Evolutionary conservation across 2,888 invertebrate genomes (phyloP).

Genomic region (Ichneumoninae sp.): DNA sequence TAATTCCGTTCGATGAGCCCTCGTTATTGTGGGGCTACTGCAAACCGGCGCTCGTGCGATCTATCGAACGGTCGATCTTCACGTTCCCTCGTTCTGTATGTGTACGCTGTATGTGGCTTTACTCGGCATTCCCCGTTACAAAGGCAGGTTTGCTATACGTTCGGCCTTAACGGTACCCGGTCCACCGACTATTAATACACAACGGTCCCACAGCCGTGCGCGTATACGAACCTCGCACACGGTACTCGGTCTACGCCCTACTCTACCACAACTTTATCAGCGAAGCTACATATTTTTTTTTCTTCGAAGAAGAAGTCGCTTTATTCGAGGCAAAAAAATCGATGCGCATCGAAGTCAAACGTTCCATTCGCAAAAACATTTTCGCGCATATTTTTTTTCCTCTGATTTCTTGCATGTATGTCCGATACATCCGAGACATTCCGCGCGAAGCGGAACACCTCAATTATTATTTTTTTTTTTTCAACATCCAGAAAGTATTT

Average conservation of each 20-base stretch:
- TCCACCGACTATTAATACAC: slow-evolving; percentile 73
- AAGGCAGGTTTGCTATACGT: slow-evolving; percentile 73
- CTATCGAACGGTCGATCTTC: slow-evolving; percentile 16
- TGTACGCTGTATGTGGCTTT: slow-evolving; percentile 38
- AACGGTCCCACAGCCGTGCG: slow-evolving; percentile 57
- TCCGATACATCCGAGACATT: no score
- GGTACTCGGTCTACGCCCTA: slow-evolving; percentile 23
- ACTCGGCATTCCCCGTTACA: slow-evolving; percentile 74
- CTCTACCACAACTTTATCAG: slow-evolving; percentile 32
- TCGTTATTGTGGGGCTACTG: background rate
- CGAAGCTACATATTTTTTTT: slow-evolving; percentile 22
- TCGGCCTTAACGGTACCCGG: slow-evolving; percentile 82
- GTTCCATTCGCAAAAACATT: background rate
- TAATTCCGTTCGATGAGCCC: background rate
- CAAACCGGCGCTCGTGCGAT: background rate
- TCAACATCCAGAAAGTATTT: background rate
- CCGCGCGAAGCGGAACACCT: background rate
- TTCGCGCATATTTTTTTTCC: background rate
- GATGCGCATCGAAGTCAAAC: background rate
- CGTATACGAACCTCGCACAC: slow-evolving; percentile 13
- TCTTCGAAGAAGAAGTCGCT: background rate
- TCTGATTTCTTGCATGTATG: no score
- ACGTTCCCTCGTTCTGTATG: slow-evolving; percentile 2
- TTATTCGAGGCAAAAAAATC: background rate
- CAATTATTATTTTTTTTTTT: background rate